Conservation (phyloP, 2,888 invertebrate species). For the Byasa hedistus region DNA sequence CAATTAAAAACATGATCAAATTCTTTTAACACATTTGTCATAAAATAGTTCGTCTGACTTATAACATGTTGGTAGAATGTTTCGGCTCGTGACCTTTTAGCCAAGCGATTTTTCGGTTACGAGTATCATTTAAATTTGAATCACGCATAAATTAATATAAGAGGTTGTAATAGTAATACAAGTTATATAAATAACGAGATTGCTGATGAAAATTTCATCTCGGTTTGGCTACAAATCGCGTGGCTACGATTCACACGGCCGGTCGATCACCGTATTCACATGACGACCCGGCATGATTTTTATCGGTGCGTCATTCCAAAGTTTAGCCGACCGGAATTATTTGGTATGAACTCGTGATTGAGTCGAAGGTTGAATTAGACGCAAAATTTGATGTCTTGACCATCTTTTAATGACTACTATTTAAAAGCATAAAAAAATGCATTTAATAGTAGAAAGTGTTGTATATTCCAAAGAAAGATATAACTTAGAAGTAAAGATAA, state of each 20-base stretch:
- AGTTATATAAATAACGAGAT: background rate
- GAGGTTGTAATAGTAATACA: background rate
- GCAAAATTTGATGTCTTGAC: background rate
- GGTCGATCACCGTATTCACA: slow-evolving; percentile 4
- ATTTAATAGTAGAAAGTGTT: no score
- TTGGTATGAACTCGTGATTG: slow-evolving; percentile 25
- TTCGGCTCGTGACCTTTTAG: background rate
- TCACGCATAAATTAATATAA: background rate
- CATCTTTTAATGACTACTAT: background rate
- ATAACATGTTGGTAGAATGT: background rate
- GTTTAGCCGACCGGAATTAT: slow-evolving; percentile 44
- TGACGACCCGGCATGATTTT: slow-evolving; percentile 43
- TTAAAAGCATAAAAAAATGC: no score
- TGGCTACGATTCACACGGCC: slow-evolving; percentile 1
- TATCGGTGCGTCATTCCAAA: slow-evolving; percentile 46
- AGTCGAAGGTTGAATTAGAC: slow-evolving; percentile 9
- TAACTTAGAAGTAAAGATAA: no score
- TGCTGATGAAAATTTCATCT: background rate
- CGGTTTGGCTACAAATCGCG: background rate
- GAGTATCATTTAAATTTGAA: background rate
- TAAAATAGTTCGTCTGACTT: background rate
- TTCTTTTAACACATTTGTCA: background rate
- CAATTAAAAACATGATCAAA: background rate
- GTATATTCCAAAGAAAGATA: no score
- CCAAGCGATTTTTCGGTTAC: background rate